These are phyloP conservation scores for Seriola dumerili DNA, from an alignment of 2,113 vertebrate genomes.

Conservation along the genomic window DNA sequence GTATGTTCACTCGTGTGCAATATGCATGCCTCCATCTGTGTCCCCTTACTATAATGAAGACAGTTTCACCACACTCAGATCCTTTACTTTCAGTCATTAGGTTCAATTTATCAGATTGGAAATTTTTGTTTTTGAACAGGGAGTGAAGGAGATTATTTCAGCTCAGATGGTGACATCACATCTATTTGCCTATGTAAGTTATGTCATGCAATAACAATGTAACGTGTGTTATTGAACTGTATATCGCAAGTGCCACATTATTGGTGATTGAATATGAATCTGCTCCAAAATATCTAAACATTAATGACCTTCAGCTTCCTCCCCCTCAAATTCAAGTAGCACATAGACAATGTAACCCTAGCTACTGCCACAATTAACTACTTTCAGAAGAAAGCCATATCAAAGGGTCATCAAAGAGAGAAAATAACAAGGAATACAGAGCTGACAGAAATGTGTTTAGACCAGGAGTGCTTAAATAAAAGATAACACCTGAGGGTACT, in stretches of 20 bases:
- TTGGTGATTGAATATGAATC: neutral
- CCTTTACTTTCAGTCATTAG: neutral
- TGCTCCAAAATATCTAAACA: neutral
- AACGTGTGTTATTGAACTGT: neutral
- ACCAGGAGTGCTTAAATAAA: neutral
- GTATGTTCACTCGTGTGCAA: constrained; percentile 48
- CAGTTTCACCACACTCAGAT: neutral
- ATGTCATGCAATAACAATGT: constrained; percentile 4
- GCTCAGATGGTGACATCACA: neutral
- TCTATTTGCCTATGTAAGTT: neutral
- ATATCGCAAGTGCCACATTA: neutral
- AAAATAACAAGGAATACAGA: neutral
- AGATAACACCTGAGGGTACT: neutral
- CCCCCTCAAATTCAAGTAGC: neutral
- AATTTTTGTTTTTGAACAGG: neutral
- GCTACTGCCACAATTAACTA: neutral
- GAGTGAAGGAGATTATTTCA: neutral
- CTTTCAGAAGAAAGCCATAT: neutral
- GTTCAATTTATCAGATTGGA: neutral
- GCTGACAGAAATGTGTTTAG: neutral
- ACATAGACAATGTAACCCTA: neutral
- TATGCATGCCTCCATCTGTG: constrained; percentile 34
- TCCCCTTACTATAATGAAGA: constrained; percentile 9
- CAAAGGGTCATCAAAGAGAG: neutral
- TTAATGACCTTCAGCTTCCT: neutral